phyloP scores from a whole-genome alignment of 2,797 vertebrate species.

The Hoplostethus atlanticus region DNA sequence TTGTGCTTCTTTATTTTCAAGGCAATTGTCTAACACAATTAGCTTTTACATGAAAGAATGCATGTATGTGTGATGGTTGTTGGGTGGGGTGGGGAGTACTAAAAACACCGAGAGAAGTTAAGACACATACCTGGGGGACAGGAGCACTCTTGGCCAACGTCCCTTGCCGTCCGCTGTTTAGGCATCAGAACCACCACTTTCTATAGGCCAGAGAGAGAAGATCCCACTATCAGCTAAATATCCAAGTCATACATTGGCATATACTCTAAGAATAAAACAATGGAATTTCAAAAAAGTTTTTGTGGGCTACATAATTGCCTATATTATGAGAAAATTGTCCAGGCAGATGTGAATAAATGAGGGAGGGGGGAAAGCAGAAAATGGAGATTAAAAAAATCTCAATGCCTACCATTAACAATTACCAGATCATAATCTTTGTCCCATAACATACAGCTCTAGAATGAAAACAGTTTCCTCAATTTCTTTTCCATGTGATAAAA shows the following conservation, averaged over 20 bases:
- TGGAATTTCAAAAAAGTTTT: not conserved
- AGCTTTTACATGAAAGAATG: not conserved
- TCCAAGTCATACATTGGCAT: not conserved
- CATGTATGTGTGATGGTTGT: not conserved
- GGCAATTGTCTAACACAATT: not conserved
- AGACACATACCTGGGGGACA: slow-evolving; percentile 92
- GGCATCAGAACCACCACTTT: slow-evolving; percentile 86
- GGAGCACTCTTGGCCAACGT: slow-evolving; percentile 88
- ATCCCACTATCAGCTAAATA: not conserved
- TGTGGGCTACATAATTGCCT: not conserved
- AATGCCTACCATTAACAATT: slow-evolving; percentile 22
- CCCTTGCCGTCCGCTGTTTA: slow-evolving; percentile 86
- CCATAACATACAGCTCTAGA: slow-evolving; percentile 17
- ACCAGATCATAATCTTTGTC: slow-evolving; percentile 13
- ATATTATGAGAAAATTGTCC: not conserved
- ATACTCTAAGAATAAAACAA: not conserved
- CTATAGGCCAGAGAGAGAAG: slow-evolving; percentile 73
- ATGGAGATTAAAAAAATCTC: not conserved
- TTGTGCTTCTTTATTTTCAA: not conserved
- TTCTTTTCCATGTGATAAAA: slow-evolving; percentile 44
- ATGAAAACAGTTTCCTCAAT: slow-evolving; percentile 17
- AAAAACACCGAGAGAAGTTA: not conserved
- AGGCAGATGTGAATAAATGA: not conserved
- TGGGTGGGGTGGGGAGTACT: not conserved
- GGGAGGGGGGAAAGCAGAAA: no score